Evolutionary conservation across 1,140 invertebrate species (phyloP), one percentile per base, ranked within the genome.

Genomic region (Ectropis grisescens): DNA sequence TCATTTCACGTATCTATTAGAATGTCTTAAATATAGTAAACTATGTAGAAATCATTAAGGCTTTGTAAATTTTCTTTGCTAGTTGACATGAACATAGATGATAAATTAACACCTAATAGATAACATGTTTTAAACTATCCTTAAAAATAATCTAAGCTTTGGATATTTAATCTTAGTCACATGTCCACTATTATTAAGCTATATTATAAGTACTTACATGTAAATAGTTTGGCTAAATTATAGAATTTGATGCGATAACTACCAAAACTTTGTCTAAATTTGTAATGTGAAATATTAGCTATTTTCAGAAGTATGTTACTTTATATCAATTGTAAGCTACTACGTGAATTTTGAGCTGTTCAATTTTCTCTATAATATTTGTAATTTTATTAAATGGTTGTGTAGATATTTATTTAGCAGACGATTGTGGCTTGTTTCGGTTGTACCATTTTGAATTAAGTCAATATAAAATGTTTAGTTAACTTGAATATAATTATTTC

Each of bases 351-450:
- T 8, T 19, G 8, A 19, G 8, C 3, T 19, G 8, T 19, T 4
- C 8, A 19, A 8, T 19, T 19, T 39, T 34, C 37, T 31, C 19
- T 24, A 30, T 29, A 19, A 19, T 19, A 19, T 19, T 19, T n/a
- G n/a, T n/a, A n/a, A n/a, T n/a, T n/a, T n/a, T n/a, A 41, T 19
- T 27, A 27, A 16, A 33, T 39, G 45, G 45, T 65, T 69, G 56
- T 65, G 56, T 61, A 61, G 16, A 19, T n/a, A n/a, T n/a, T 52
- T 37, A 47, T 53, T 49, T 51, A 54, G 45, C 37, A 36, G 51
- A 38, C 48, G 44, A 58, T 44, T 48, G 46, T 54, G 46, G 41
- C 36, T 56, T 47, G 47, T 52, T 49, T 61, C 58, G 60, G 56
- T 59, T 65, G 61, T 65, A 58, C 16, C 16, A 19, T 19, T 19